A percentile compares a stretch with the other conserved stretches of the same genome.
phyloP scores from a whole-genome alignment of 2,113 vertebrate genomes.

The Anguilla japonica region DNA sequence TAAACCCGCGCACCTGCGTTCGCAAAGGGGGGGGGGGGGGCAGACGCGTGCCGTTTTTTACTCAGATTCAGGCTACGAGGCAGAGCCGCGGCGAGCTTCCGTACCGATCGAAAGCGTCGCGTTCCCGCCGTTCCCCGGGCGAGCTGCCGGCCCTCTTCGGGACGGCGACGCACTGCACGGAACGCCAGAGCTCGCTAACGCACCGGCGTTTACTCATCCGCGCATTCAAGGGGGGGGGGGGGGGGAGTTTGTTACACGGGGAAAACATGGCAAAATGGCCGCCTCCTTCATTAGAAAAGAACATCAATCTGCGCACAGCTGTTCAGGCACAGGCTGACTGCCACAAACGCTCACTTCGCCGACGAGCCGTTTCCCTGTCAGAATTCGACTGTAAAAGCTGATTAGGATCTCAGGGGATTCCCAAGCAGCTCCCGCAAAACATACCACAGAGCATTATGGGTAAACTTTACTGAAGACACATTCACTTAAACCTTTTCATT shows the following conservation, averaged over 20 bases:
- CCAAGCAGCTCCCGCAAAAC: too few relatives aligned
- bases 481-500: too few relatives aligned
- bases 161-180: too few relatives aligned
- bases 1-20: conserved; percentile 12
- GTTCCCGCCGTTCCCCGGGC: too few relatives aligned
- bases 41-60: neutral
- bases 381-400: neutral
- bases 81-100: too few relatives aligned
- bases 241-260: neutral
- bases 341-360: conserved; percentile 44
- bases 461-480: too few relatives aligned
- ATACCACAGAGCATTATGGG: too few relatives aligned
- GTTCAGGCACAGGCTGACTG: conserved; percentile 50
- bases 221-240: too few relatives aligned
- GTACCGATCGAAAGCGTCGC: too few relatives aligned
- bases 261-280: neutral
- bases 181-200: too few relatives aligned
- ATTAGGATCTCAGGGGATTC: neutral
- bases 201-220: too few relatives aligned
- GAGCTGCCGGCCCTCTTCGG: too few relatives aligned
- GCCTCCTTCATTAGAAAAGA: conserved; percentile 7
- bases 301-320: conserved; percentile 47
- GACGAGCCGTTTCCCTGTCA: conserved; percentile 29
- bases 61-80: neutral
- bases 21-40: neutral